Evolutionary conservation across 2,113 vertebrate species (phyloP).

Genomic region (Oryzias javanicus): DNA sequence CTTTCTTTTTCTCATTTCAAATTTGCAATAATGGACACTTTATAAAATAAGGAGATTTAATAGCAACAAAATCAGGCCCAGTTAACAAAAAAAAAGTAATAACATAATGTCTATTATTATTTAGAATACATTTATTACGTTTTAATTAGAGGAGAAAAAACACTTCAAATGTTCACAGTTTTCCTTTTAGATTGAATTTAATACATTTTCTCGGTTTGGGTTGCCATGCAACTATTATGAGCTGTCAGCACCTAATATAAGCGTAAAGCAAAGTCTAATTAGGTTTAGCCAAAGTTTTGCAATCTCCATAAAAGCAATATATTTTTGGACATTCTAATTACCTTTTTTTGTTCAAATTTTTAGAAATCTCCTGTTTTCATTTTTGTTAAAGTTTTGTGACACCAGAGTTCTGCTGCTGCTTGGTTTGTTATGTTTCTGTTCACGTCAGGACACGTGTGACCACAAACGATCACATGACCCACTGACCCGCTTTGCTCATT

Average conservation of each 20-base stretch:
- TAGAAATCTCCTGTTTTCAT: too few relatives aligned
- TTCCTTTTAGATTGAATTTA: neutral
- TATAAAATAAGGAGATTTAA: too few relatives aligned
- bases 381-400: too few relatives aligned
- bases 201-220: neutral
- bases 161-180: neutral
- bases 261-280: neutral
- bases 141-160: slow-evolving; percentile 1
- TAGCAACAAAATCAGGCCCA: too few relatives aligned
- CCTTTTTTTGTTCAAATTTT: neutral
- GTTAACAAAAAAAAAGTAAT: neutral
- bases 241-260: neutral
- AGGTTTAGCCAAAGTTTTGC: neutral
- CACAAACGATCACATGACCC: too few relatives aligned
- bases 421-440: too few relatives aligned
- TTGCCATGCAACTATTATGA: neutral
- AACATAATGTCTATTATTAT: neutral
- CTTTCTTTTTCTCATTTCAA: too few relatives aligned
- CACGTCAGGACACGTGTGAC: too few relatives aligned
- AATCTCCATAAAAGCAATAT: neutral
- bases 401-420: too few relatives aligned
- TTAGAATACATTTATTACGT: neutral
- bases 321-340: neutral
- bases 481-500: too few relatives aligned
- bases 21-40: too few relatives aligned